Base-by-base conservation (phyloP, 2,888 invertebrate species). In the Ditylenchus weischeri region DNA sequence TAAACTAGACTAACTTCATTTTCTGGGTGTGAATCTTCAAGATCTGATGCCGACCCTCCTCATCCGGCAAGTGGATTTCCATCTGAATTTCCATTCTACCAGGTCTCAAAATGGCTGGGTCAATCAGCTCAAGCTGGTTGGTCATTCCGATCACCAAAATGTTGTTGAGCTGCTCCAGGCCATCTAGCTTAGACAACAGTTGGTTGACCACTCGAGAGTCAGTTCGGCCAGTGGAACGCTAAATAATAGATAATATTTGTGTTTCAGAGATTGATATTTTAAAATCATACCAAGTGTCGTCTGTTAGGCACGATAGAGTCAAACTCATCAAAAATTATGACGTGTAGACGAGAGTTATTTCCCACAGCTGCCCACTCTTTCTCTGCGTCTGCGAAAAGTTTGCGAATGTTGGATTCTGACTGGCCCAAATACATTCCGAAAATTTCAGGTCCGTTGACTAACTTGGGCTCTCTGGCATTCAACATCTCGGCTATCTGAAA, bases 191-290 rank as follows among this genome's bases (percentile, higher is more conserved):
- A 0, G 96, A 92, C 49, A 98, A 87, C 80, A 98, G 87, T 83
- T 98, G 98, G 87, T 98, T 99, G 69, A 98, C 98, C 4, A 99
- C 96, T 0, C 96, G 98, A 83, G 99, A 98, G 80, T 96, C 95
- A 0, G 98, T 96, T 15, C 94, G 96, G 0, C 96, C 95, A 19
- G 93, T 91, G 83, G 91, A 91, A 7, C 96, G 13, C 95, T 19
- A 93, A 93, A 85, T 86, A 61, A 77, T 65, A 59, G 49, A 29
- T 29, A 29, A 29, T 29, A 29, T 29, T 51, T 0, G 8, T 21
- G 19, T 19, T 19, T 6, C 51, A 19, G 21, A 15, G 13, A 35
- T 7, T 2, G 57, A 57, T 62, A 18, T 18, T 50, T 35, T n/a
- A 49, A 43, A 62, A 50, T 2, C 84, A 76, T 79, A 85, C 85